These are phyloP conservation scores for Cinara cedri DNA, from an alignment of 2,888 invertebrate genomes.

Conservation along the genomic window DNA sequence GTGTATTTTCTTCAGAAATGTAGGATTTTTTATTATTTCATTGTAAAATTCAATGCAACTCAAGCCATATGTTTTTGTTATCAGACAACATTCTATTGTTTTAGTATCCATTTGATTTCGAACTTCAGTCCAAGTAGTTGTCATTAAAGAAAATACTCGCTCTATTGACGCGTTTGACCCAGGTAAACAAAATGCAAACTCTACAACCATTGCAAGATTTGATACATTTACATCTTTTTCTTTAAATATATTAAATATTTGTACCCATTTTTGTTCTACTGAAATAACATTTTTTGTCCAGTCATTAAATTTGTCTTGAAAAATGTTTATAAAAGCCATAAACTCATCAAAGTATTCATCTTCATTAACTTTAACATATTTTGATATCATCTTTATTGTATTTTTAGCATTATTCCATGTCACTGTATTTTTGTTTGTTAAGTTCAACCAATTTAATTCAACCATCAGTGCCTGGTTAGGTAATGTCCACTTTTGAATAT, in stretches of 20 bases:
- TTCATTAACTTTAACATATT: background rate
- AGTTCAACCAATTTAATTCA: too few relatives aligned
- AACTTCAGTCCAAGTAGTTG: background rate
- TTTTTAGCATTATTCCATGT: background rate
- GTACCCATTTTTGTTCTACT: slow-evolving; percentile 3
- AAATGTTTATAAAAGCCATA: too few relatives aligned
- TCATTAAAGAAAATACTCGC: background rate
- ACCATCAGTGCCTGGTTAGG: background rate
- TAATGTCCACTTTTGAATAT: too few relatives aligned
- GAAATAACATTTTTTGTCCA: background rate
- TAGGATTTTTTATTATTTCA: background rate
- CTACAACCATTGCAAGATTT: background rate
- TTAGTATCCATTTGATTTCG: background rate
- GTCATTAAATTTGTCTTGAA: slow-evolving; percentile 4
- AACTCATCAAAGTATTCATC: background rate
- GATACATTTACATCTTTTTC: background rate
- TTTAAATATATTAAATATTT: slow-evolving; percentile 10
- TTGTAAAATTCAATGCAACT: too few relatives aligned
- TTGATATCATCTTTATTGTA: background rate
- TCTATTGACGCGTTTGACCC: background rate
- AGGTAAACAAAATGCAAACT: background rate
- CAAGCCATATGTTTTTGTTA: too few relatives aligned
- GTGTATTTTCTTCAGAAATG: too few relatives aligned
- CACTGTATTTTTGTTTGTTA: background rate
- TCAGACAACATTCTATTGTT: too few relatives aligned